phyloP scores from a whole-genome alignment of 2,797 vertebrate genomes.

The Botia kubotai region DNA sequence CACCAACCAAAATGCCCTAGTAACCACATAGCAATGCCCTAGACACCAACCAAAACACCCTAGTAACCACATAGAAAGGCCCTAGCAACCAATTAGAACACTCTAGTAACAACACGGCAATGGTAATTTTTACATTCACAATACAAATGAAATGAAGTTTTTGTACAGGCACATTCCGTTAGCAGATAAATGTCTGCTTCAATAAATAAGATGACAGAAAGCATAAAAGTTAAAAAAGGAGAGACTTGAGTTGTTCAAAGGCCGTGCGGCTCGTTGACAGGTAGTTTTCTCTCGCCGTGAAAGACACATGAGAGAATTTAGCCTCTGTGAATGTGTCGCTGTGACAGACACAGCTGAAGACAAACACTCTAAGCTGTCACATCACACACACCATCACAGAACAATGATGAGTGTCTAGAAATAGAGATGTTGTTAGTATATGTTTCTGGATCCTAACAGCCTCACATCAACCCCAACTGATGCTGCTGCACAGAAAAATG shows the following conservation, averaged over 20 bases:
- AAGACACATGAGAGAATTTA: conserved; percentile 40
- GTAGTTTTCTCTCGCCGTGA: conserved; percentile 26
- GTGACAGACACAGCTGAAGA: conserved; percentile 33
- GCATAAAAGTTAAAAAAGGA: conserved; percentile 1
- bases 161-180: neutral
- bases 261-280: conserved; percentile 14
- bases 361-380: conserved; percentile 6
- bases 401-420: conserved; percentile 9
- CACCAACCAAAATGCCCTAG: neutral
- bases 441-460: neutral
- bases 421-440: neutral
- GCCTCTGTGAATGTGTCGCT: conserved; percentile 7
- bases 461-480: neutral
- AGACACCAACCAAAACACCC: neutral
- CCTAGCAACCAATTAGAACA: neutral
- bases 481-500: neutral
- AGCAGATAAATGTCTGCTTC: neutral
- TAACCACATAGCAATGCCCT: neutral
- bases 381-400: neutral
- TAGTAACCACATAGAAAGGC: neutral
- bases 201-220: neutral
- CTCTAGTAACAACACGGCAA: neutral
- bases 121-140: neutral
- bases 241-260: neutral
- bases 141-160: neutral